Evolutionary conservation across 2,113 vertebrate genomes (phyloP).

Genomic region (Lycaon pictus): DNA sequence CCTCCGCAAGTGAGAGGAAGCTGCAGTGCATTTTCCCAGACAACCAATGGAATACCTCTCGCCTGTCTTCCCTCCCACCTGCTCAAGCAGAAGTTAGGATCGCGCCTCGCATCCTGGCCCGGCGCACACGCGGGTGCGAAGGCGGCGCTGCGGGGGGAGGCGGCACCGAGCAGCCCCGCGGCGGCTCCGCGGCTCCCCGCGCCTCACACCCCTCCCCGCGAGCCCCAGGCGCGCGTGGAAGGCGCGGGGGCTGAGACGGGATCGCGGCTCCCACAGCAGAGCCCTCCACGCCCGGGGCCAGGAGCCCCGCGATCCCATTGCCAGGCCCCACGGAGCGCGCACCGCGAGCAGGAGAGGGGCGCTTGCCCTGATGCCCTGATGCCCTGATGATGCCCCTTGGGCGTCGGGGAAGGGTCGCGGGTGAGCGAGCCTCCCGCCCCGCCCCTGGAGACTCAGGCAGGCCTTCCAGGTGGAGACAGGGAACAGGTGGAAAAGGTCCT

Average conservation of each 20-base stretch:
- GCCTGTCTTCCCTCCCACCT: conserved; percentile 78
- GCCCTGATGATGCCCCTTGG: too few species aligned
- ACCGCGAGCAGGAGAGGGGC: neutral
- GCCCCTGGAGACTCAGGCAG: neutral
- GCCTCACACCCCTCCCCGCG: neutral
- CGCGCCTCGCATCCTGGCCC: conserved; percentile 59
- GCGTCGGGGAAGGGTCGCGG: fast-evolving
- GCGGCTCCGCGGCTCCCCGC: neutral
- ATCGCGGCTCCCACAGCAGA: neutral
- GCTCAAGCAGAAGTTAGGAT: conserved; percentile 66
- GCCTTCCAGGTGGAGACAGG: neutral
- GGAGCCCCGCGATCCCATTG: neutral
- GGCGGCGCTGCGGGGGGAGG: neutral
- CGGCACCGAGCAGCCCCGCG: neutral
- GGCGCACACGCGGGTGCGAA: neutral
- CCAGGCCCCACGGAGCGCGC: neutral
- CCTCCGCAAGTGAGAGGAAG: conserved; percentile 55
- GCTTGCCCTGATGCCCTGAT: too few species aligned
- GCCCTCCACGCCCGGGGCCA: too few species aligned
- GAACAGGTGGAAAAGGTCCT: neutral
- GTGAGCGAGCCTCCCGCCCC: fast-evolving
- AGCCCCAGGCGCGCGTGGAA: neutral
- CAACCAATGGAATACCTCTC: conserved; percentile 82
- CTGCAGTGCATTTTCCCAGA: conserved; percentile 67
- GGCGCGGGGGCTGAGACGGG: neutral